phyloP scores from a whole-genome alignment of 2,797 vertebrate species.

The Protosalanx chinensis region DNA sequence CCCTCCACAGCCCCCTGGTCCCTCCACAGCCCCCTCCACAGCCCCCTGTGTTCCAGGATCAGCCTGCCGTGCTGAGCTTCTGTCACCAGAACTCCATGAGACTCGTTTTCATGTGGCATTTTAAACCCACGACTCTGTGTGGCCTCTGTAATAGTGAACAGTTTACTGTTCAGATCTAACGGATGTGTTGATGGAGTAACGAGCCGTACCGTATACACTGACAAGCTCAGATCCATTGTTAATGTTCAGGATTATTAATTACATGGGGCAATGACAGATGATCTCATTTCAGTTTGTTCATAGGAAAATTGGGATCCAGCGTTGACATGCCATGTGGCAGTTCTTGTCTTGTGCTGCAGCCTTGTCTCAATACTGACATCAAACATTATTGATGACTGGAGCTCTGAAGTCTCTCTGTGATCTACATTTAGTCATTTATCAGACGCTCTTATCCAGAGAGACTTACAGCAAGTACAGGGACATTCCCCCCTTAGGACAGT shows the following conservation, averaged over 20 bases:
- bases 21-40: too few species aligned
- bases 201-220: background rate
- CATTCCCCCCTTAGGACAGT: too few species aligned
- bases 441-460: too few species aligned
- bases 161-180: too few species aligned
- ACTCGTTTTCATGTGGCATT: background rate
- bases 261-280: background rate
- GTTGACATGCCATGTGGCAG: constrained; percentile 7
- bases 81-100: constrained; percentile 15
- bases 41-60: too few species aligned
- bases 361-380: constrained; percentile 9
- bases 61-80: background rate
- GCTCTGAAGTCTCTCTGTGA: background rate
- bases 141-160: background rate
- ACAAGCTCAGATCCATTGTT: background rate
- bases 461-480: too few species aligned
- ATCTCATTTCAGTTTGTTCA: background rate
- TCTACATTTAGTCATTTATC: too few species aligned
- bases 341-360: constrained; percentile 23
- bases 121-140: background rate
- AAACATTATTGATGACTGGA: constrained; percentile 22
- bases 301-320: constrained; percentile 10
- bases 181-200: background rate
- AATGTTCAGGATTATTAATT: background rate
- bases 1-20: too few species aligned